A percentile compares a stretch with the other conserved stretches of the same genome.
Conservation (phyloP, 2,113 vertebrate species). For the Lynx canadensis region DNA sequence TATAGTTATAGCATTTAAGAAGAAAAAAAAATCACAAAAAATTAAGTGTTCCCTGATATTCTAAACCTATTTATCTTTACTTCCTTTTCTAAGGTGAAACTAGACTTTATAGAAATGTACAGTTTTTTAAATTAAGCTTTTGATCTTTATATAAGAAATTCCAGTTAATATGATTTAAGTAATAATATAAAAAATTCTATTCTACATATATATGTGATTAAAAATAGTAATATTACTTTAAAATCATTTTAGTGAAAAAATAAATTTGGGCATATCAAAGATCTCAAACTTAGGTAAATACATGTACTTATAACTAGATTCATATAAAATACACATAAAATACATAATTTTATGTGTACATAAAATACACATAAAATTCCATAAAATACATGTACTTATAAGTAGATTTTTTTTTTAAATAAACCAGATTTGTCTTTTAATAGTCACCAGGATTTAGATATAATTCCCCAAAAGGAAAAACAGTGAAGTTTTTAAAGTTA, state of each 20-base stretch:
- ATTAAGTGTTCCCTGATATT: background rate
- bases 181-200: background rate
- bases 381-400: no score
- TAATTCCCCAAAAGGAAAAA: background rate
- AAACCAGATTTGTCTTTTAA: slow-evolving; percentile 34
- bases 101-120: background rate
- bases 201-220: background rate
- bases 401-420: background rate
- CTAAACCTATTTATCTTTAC: background rate
- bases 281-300: background rate
- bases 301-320: background rate
- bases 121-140: background rate
- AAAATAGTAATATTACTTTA: background rate
- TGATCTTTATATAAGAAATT: background rate
- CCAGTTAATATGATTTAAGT: background rate
- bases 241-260: background rate
- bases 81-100: background rate
- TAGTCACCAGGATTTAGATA: background rate
- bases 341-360: no score
- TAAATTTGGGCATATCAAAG: background rate
- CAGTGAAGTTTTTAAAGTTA: background rate
- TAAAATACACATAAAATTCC: no score
- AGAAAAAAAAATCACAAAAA: background rate
- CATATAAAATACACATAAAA: background rate
- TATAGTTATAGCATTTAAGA: background rate